A percentile compares a stretch with the other conserved stretches of the same genome.
phyloP scores from a whole-genome alignment of 2,888 invertebrate genomes.

The Cyclophora albipunctata region DNA sequence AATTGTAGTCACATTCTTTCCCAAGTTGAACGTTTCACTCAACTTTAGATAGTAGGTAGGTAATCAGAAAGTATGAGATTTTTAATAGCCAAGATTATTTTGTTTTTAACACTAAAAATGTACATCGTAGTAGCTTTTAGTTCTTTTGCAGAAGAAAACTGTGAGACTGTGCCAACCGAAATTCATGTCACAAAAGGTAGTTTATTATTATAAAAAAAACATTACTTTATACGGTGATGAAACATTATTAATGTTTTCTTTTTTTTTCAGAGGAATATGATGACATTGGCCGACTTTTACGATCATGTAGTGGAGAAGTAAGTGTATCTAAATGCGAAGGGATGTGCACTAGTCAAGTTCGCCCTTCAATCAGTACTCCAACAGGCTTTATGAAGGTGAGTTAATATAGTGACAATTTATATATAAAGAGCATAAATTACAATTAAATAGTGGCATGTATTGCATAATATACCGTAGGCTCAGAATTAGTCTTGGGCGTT shows the following conservation, averaged over 20 bases:
- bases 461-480: too few species aligned
- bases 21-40: too few species aligned
- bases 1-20: too few species aligned
- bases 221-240: not conserved
- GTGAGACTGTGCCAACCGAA: conserved; percentile 90
- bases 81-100: too few species aligned
- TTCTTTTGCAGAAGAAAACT: conserved; percentile 79
- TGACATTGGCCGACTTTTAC: conserved; percentile 85
- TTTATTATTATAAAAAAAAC: not conserved
- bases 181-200: conserved; percentile 90
- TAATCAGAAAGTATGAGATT: too few species aligned
- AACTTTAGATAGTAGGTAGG: too few species aligned
- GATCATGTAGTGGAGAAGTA: conserved; percentile 93
- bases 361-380: conserved; percentile 90
- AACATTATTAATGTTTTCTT: conserved; percentile 4
- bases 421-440: too few species aligned
- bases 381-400: conserved; percentile 91
- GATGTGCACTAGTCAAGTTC: conserved; percentile 92
- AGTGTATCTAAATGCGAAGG: conserved; percentile 96
- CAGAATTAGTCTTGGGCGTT: too few species aligned
- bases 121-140: conserved; percentile 14
- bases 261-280: conserved; percentile 86
- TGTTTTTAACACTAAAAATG: too few species aligned
- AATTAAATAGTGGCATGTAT: too few species aligned
- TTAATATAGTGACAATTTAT: not conserved